Evolutionary conservation across 2,113 vertebrate species (phyloP).

Genomic region (Bambusicola thoracicus): DNA sequence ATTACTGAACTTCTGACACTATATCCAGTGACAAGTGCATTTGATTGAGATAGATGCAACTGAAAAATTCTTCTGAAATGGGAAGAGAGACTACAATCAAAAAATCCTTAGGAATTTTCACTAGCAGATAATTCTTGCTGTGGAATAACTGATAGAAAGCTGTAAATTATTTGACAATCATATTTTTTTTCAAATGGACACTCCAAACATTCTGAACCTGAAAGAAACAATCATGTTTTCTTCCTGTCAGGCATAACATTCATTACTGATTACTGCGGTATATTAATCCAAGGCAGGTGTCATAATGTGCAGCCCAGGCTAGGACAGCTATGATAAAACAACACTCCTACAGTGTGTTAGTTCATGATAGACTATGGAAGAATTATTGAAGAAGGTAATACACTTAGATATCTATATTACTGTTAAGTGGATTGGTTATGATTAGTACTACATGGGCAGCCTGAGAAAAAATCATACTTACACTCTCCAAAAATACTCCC

Average conservation of each 20-base stretch:
- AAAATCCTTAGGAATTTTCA: not conserved
- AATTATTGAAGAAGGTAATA: not conserved
- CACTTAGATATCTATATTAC: not conserved
- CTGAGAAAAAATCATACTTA: not conserved
- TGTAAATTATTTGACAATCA: not conserved
- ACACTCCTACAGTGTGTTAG: not conserved
- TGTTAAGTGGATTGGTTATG: not conserved
- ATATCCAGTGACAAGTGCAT: not conserved
- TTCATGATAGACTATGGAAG: not conserved
- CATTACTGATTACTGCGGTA: not conserved
- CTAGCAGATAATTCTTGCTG: not conserved
- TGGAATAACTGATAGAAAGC: not conserved
- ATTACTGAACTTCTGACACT: slow-evolving; percentile 21
- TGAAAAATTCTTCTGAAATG: not conserved
- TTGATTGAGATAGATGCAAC: not conserved
- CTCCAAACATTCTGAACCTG: not conserved
- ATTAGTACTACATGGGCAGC: not conserved
- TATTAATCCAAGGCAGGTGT: not conserved
- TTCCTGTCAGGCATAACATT: not conserved
- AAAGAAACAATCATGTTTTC: not conserved
- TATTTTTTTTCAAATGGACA: slow-evolving; percentile 2
- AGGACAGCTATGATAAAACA: not conserved
- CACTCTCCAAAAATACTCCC: not conserved
- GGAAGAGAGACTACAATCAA: not conserved
- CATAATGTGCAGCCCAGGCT: not conserved